Conservation (phyloP, 2,888 invertebrate genomes). For the Hermaeophaga mercurialis region DNA sequence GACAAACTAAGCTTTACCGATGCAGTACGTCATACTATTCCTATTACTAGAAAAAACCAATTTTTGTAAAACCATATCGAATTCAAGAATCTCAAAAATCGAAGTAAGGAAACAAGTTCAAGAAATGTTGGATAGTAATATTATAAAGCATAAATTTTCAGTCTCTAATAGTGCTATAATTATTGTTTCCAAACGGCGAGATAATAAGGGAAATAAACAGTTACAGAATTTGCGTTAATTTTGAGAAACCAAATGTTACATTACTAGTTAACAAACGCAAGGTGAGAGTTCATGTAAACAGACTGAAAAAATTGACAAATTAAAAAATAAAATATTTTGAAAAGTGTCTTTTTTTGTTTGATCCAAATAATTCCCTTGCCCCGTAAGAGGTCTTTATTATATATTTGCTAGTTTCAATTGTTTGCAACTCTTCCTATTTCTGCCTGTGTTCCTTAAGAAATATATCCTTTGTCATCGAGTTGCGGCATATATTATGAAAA, state of each 20-base stretch:
- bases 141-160: conserved; percentile 36
- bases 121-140: conserved; percentile 27
- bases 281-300: too few relatives aligned
- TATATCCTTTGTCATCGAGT: too few relatives aligned
- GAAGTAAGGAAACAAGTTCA: conserved; percentile 35
- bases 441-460: too few relatives aligned
- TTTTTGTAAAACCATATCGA: conserved; percentile 39
- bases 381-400: too few relatives aligned
- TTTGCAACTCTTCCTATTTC: too few relatives aligned
- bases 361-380: too few relatives aligned
- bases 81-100: conserved; percentile 38
- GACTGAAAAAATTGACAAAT: too few relatives aligned
- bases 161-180: conserved; percentile 32
- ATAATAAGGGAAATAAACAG: conserved; percentile 28
- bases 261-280: too few relatives aligned
- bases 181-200: conserved; percentile 44
- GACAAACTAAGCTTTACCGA: conserved; percentile 32
- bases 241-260: conserved; percentile 37
- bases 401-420: too few relatives aligned
- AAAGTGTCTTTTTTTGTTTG: too few relatives aligned
- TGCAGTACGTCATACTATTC: conserved; percentile 32
- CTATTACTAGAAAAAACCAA: conserved; percentile 30
- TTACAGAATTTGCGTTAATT: conserved; percentile 40
- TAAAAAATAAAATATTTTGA: too few relatives aligned
- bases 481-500: too few relatives aligned